phyloP scores from a whole-genome alignment of 2,797 vertebrate species.

The Parauchenoglanis ngamensis region DNA sequence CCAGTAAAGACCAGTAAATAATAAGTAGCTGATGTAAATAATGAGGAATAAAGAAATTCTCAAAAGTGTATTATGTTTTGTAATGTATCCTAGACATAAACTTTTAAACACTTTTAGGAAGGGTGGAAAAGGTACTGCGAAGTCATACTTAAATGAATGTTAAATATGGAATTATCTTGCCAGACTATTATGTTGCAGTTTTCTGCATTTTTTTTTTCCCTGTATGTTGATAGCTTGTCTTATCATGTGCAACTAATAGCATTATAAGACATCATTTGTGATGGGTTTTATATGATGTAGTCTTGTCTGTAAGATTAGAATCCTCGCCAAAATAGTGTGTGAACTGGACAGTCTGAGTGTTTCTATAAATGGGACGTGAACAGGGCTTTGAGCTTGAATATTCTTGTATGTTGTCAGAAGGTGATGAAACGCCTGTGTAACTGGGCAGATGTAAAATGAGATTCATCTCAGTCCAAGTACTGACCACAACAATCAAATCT shows the following conservation, averaged over 20 bases:
- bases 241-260: too few relatives aligned
- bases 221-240: neutral
- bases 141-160: too few relatives aligned
- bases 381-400: conserved; percentile 5
- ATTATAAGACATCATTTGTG: neutral
- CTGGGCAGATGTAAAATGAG: conserved; percentile 8
- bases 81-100: neutral
- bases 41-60: neutral
- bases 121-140: neutral
- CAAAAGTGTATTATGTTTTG: neutral
- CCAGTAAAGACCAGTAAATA: neutral
- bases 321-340: neutral
- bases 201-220: neutral
- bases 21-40: neutral
- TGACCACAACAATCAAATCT: neutral
- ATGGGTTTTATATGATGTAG: neutral
- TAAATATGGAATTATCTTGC: neutral
- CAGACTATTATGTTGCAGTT: neutral
- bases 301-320: neutral
- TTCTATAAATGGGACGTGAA: conserved; percentile 9
- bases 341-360: neutral
- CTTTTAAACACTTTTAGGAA: neutral
- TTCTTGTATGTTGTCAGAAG: neutral
- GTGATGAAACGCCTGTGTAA: conserved; percentile 15
- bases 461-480: neutral